These are phyloP conservation scores for Sterrhoptilus dennistouni DNA, from an alignment of 2,113 vertebrate species.

Conservation along the genomic window DNA sequence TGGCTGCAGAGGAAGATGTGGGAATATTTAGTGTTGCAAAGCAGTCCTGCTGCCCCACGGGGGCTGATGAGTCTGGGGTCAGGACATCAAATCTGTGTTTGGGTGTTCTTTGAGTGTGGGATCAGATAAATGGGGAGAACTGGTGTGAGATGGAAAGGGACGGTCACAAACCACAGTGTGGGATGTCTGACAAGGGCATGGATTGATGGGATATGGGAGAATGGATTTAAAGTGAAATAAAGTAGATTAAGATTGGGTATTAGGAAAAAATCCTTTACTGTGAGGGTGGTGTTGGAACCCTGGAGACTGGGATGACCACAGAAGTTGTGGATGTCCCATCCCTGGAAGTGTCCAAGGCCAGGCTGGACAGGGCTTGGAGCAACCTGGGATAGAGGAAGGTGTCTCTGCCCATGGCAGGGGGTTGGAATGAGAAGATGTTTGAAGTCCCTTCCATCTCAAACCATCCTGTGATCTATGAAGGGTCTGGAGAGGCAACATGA, in stretches of 20 bases:
- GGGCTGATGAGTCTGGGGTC: not conserved
- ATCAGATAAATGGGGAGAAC: not conserved
- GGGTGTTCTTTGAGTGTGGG: accelerated
- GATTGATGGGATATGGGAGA: not conserved
- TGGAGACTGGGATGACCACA: not conserved
- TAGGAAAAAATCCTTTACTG: not conserved
- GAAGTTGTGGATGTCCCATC: not conserved
- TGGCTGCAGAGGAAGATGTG: not conserved
- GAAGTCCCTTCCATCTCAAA: not conserved
- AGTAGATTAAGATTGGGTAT: not conserved
- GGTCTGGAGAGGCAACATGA: not conserved
- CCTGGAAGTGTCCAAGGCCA: not conserved
- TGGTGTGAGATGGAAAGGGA: not conserved
- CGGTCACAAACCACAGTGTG: not conserved
- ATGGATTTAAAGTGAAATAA: not conserved
- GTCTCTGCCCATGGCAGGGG: not conserved
- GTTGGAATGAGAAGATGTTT: not conserved
- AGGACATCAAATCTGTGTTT: not conserved
- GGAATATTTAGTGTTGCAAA: not conserved
- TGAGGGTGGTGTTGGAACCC: not conserved
- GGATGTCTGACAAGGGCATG: not conserved
- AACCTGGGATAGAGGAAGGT: not conserved
- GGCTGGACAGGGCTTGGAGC: accelerated
- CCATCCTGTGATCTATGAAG: not conserved
- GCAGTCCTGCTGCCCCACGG: accelerated